Percentiles rank a stretch among this genome's conserved stretches.
Evolutionary conservation across 2,113 vertebrate species (phyloP).

Genomic region (Ginglymostoma cirratum): DNA sequence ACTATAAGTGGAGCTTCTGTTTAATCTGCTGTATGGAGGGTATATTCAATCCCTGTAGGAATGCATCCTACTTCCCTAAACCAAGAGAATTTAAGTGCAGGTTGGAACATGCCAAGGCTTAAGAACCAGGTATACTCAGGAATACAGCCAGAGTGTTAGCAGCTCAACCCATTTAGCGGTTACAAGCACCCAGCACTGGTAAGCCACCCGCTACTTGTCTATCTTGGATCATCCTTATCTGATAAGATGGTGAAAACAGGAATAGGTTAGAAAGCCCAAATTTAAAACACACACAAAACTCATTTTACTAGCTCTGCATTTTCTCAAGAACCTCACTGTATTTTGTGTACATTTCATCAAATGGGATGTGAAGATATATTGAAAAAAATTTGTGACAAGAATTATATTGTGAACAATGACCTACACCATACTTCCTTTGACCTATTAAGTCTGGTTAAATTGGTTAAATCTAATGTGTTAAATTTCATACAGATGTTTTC

Average conservation of each 20-base stretch:
- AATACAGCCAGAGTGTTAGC: not conserved
- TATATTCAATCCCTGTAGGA: not conserved
- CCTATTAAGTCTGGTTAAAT: conserved; percentile 10
- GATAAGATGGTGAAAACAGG: not conserved
- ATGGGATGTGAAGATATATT: conserved; percentile 20
- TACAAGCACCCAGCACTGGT: not conserved
- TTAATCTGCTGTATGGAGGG: not conserved
- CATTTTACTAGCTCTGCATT: conserved; percentile 23
- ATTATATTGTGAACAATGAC: conserved; percentile 18
- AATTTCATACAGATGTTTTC: conserved; percentile 36
- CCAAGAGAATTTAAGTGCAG: not conserved
- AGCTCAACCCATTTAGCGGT: not conserved
- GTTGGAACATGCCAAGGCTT: not conserved
- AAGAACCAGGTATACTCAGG: not conserved
- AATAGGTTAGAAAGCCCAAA: conserved; percentile 19
- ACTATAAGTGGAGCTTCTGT: conserved; percentile 7
- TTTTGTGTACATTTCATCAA: conserved; percentile 34
- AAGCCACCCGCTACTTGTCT: not conserved
- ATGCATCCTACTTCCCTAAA: not conserved
- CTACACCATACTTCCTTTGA: conserved; percentile 5
- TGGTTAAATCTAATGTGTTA: conserved; percentile 17
- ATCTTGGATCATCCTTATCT: not conserved
- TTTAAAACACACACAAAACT: not conserved
- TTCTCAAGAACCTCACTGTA: not conserved
- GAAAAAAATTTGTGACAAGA: conserved; percentile 6